phyloP scores from a whole-genome alignment of 2,113 vertebrate genomes.

The Turnix velox region DNA sequence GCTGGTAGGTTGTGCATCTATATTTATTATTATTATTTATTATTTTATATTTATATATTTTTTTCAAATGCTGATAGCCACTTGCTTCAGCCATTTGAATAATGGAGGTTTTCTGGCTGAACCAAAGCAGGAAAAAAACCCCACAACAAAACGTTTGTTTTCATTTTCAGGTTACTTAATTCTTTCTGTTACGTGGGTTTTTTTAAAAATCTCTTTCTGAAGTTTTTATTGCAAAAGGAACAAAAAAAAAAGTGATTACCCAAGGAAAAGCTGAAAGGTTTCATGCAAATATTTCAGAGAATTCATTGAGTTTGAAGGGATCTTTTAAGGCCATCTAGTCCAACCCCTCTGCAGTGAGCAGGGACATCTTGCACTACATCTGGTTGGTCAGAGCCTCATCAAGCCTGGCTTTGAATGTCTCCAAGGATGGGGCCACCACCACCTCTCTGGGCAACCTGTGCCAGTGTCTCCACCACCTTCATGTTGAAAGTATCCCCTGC shows the following conservation, averaged over 20 bases:
- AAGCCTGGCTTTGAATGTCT: no score
- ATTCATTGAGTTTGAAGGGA: no score
- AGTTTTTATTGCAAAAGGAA: background rate
- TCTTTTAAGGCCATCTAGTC: no score
- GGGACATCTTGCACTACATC: no score
- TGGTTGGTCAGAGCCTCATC: no score
- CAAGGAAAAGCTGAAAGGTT: background rate
- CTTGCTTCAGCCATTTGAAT: background rate
- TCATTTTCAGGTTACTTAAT: background rate
- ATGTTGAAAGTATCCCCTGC: background rate
- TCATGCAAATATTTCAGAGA: background rate
- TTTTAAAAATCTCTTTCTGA: background rate
- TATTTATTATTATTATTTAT: no score
- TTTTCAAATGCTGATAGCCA: background rate
- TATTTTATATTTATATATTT: no score
- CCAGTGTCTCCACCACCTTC: no score
- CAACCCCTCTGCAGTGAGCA: no score
- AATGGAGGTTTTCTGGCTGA: background rate
- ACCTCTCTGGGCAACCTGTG: no score
- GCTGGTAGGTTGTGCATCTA: background rate
- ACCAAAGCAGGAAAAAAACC: background rate
- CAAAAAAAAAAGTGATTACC: background rate
- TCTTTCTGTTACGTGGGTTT: background rate
- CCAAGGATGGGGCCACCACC: background rate
- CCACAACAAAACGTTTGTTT: background rate